Conservation (phyloP, 2,888 invertebrate species). For the Rhodophaea formosa region DNA sequence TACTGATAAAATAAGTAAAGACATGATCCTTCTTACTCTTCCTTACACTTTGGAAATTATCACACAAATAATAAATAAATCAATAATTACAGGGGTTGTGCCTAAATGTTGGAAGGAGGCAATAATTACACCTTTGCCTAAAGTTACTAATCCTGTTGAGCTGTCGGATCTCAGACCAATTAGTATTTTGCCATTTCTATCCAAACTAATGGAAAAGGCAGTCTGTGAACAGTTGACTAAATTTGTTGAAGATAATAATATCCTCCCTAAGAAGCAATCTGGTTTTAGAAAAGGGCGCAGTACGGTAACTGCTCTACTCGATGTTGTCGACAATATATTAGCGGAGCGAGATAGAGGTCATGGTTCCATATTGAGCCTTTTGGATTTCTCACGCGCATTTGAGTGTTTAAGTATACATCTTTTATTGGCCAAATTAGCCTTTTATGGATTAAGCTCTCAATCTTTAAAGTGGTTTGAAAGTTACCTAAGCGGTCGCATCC, state of each 20-base stretch:
- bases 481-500: background rate
- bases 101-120: background rate
- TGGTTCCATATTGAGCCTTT: background rate
- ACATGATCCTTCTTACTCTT: background rate
- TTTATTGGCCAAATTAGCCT: background rate
- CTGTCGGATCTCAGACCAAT: background rate
- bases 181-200: background rate
- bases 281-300: background rate
- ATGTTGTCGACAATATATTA: background rate
- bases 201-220: background rate
- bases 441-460: background rate
- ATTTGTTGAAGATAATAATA: conserved; percentile 5
- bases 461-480: background rate
- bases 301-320: background rate
- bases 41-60: background rate
- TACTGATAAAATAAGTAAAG: background rate
- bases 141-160: background rate
- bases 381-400: background rate
- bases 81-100: background rate
- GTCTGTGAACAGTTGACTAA: background rate
- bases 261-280: conserved; percentile 15
- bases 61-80: background rate
- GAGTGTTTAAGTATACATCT: background rate
- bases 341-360: background rate
- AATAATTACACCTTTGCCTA: background rate